Evolutionary conservation across 1,140 invertebrate genomes (phyloP), one percentile per base, ranked within the genome.

Genomic region (Periplaneta americana): DNA sequence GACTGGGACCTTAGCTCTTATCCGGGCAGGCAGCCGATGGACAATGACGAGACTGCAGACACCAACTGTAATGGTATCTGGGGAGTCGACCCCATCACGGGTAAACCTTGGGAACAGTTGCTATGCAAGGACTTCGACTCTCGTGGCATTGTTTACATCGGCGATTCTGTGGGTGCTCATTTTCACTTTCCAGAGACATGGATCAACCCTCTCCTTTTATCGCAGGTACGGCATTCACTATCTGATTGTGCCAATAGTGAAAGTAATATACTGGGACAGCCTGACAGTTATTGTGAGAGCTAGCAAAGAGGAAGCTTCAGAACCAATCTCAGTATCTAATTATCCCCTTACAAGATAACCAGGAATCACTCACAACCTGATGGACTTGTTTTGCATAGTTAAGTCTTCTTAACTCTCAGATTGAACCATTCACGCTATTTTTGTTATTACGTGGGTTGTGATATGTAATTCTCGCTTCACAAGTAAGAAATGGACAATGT

Each of bases 11-110:
- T 79, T 11, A 81, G 82, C 32, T 84, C 86, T 4, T 88, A 90
- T 85, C 89, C 90, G 31, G 90, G 90, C 11, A 85, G 87, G 33
- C 84, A 84, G 86, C 84, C 85, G 11, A 33, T 82, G 18, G 75
- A 84, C n/a, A 82, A 83, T 18, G 90, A 91, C 83, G 83, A 83
- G 66, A 35, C 81, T n/a, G 77, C 82, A 80, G 88, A 89, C 85
- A 87, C 87, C 10, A 90, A 91, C 84, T 91, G 90, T 82, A 91
- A 91, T 85, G 90, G 90, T 34, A 90, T 91, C 76, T 88, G 84
- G 86, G 90, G 90, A 10, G 39, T 84, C 10, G 86, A 89, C 83
- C 83, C 84, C 15, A 36, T 57, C 11, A 87, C 85, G 9, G 86
- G 85, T 8, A 80, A 81, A 33, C 82, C 88, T 0, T 90, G 88